phyloP scores from a whole-genome alignment of 1,140 invertebrate genomes.

The Luehdorfia chinensis region DNA sequence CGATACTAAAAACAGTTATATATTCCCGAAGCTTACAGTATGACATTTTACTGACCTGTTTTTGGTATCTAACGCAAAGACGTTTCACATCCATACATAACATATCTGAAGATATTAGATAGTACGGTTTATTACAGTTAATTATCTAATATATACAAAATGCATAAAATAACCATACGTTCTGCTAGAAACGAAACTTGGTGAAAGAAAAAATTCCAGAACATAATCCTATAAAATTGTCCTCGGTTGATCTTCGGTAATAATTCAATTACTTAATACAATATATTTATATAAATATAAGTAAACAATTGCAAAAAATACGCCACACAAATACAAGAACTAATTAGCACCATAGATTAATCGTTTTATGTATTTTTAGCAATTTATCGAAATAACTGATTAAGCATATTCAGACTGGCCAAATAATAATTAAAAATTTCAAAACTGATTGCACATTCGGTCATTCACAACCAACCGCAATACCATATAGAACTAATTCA shows the following conservation, averaged over 20 bases:
- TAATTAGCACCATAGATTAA: conserved; percentile 53
- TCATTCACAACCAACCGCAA: conserved; percentile 3
- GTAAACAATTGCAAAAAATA: conserved; percentile 16
- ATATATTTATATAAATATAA: too few relatives aligned
- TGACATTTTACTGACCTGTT: conserved; percentile 36
- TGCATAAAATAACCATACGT: neutral
- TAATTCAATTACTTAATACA: too few relatives aligned
- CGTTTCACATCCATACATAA: conserved; percentile 5
- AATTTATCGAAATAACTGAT: conserved; percentile 18
- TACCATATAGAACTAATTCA: neutral
- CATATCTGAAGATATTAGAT: neutral
- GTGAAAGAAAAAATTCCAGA: conserved; percentile 1
- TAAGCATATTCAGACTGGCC: neutral
- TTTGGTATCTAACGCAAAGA: conserved; percentile 38
- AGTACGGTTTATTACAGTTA: neutral
- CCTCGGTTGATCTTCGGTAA: too few relatives aligned
- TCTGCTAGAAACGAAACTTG: neutral
- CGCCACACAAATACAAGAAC: conserved; percentile 26
- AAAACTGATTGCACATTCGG: conserved; percentile 5
- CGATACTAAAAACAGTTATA: conserved; percentile 19
- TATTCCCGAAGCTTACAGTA: conserved; percentile 19
- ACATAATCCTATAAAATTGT: too few relatives aligned
- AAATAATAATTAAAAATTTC: conserved; percentile 5
- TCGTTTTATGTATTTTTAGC: conserved; percentile 21
- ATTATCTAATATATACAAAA: neutral